Evolutionary conservation across 2,797 vertebrate species (phyloP).

Genomic region (Girardinus metallicus): DNA sequence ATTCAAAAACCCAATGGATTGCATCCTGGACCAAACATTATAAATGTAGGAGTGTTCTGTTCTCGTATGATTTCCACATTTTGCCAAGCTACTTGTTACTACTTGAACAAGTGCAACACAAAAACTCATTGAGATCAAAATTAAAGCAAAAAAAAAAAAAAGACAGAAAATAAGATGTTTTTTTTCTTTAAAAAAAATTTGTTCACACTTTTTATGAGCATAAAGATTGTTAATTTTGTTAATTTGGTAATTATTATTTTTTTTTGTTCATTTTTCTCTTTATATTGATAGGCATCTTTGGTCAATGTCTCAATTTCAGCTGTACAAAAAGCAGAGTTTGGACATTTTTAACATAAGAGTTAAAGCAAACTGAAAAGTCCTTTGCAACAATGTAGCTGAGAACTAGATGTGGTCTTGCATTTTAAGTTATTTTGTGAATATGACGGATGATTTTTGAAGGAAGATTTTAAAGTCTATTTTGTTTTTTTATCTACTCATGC

Average conservation of each 20-base stretch:
- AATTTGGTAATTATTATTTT: no score
- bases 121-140: slow-evolving; percentile 1
- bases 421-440: neutral
- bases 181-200: neutral
- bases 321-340: neutral
- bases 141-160: neutral
- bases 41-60: neutral
- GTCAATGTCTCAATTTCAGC: neutral
- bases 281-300: neutral
- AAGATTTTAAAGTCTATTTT: slow-evolving; percentile 32
- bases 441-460: neutral
- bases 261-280: neutral
- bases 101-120: neutral
- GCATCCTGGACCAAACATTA: neutral
- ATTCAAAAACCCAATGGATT: neutral
- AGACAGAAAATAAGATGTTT: neutral
- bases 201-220: neutral
- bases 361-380: slow-evolving; percentile 9
- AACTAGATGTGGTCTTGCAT: neutral
- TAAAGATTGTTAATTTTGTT: neutral
- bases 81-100: slow-evolving; percentile 10
- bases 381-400: neutral
- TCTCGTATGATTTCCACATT: neutral
- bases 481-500: slow-evolving; percentile 40
- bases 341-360: slow-evolving; percentile 8